Evolutionary conservation across 30 jellyfish, hydroid and myxozoan genomes (phyloP).

Genomic region (Chrysaora quinquecirrha): DNA sequence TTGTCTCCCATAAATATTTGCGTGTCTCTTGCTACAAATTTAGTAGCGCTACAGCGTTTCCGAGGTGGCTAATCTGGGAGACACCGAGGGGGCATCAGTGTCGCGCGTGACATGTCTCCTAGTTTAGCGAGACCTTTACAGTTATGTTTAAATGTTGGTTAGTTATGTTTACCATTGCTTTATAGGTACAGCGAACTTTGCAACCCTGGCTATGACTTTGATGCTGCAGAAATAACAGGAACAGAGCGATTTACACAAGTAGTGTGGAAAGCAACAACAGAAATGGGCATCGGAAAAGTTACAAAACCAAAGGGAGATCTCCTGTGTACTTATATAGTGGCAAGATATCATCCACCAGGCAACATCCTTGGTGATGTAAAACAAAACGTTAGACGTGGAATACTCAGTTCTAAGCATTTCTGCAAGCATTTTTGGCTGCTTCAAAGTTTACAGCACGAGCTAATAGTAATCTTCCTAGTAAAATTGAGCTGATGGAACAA

Average conservation of each 20-base stretch:
- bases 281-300: conserved; percentile 76
- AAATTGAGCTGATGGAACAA: conserved; percentile 50
- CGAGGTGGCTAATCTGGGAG: too few relatives aligned
- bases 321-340: conserved; percentile 75
- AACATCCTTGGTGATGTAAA: conserved; percentile 70
- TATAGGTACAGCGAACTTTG: conserved; percentile 94
- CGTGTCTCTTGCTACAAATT: too few relatives aligned
- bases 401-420: conserved; percentile 35
- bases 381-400: conserved; percentile 59
- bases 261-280: conserved; percentile 74
- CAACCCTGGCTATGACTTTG: conserved; percentile 86
- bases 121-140: too few relatives aligned
- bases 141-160: too few relatives aligned
- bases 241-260: conserved; percentile 74
- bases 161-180: too few relatives aligned
- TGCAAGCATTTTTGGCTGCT: conserved; percentile 66
- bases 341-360: conserved; percentile 76
- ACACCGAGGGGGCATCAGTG: too few relatives aligned
- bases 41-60: too few relatives aligned
- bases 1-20: too few relatives aligned
- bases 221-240: conserved; percentile 75
- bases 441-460: conserved; percentile 33
- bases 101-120: too few relatives aligned
- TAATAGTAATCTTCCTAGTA: conserved; percentile 34
- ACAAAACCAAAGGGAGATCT: conserved; percentile 51